Evolutionary conservation across 2,888 invertebrate genomes (phyloP).

Genomic region (Drosophila maculinotata): DNA sequence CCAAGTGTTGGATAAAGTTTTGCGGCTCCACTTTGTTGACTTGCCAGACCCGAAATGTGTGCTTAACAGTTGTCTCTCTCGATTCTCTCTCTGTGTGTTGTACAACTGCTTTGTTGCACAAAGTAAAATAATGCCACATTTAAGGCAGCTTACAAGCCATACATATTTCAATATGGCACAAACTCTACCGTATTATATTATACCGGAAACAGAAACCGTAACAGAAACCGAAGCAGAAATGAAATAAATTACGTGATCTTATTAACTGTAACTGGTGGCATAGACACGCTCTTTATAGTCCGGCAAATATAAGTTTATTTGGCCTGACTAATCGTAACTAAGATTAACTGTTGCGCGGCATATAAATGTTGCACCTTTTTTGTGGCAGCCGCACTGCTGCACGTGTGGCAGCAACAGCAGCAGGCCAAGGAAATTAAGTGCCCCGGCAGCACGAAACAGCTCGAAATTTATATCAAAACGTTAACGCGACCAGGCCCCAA

Average conservation of each 20-base stretch:
- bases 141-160: constrained; percentile 29
- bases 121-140: constrained; percentile 30
- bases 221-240: constrained; percentile 51
- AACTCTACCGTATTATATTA: constrained; percentile 1
- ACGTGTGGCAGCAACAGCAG: constrained; percentile 56
- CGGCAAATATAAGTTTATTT: constrained; percentile 72
- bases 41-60: constrained; percentile 60
- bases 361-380: constrained; percentile 52
- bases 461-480: constrained; percentile 73
- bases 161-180: constrained; percentile 4
- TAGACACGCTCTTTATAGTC: constrained; percentile 18
- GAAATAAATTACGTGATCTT: constrained; percentile 79
- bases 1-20: constrained; percentile 69
- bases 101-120: constrained; percentile 32
- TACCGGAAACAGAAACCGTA: constrained; percentile 8
- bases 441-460: constrained; percentile 36
- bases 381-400: constrained; percentile 18
- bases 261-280: constrained; percentile 54
- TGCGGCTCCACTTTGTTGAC: constrained; percentile 66
- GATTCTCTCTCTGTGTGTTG: too few relatives aligned
- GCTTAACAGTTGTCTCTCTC: constrained; percentile 48
- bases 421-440: constrained; percentile 63
- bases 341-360: constrained; percentile 78
- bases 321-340: constrained; percentile 72
- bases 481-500: constrained; percentile 55